Evolutionary conservation across 2,888 invertebrate species (phyloP).

Genomic region (Drosophila birchii): DNA sequence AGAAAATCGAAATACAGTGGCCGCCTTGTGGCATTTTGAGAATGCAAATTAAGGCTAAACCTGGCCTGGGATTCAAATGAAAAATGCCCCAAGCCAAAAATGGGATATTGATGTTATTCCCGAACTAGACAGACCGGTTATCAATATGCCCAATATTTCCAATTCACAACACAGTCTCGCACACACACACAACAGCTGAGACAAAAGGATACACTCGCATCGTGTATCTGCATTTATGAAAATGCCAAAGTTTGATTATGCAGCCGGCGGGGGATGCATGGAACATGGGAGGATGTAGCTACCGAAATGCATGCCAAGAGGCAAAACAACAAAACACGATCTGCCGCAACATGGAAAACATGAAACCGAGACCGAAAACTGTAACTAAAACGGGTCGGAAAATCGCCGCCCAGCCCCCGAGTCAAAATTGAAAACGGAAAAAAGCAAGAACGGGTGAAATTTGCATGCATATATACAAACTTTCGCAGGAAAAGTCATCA

Average conservation of each 20-base stretch:
- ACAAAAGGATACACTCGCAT: slow-evolving; percentile 38
- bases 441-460: slow-evolving; percentile 55
- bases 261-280: slow-evolving; percentile 33
- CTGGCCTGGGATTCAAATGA: slow-evolving; percentile 41
- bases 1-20: slow-evolving; percentile 7
- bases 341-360: slow-evolving; percentile 76
- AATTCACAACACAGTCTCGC: slow-evolving; percentile 14
- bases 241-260: slow-evolving; percentile 70
- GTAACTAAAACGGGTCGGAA: slow-evolving; percentile 71
- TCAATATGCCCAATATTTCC: slow-evolving; percentile 47
- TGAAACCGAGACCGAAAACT: slow-evolving; percentile 77
- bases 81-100: slow-evolving; percentile 45
- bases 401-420: slow-evolving; percentile 24
- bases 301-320: slow-evolving; percentile 71
- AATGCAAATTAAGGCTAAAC: slow-evolving; percentile 63
- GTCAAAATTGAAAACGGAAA: slow-evolving; percentile 73
- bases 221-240: slow-evolving; percentile 68
- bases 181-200: slow-evolving; percentile 24
- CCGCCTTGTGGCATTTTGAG: slow-evolving; percentile 51
- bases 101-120: slow-evolving; percentile 34
- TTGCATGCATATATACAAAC: slow-evolving; percentile 80
- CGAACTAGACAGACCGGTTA: slow-evolving; percentile 16
- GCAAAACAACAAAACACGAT: slow-evolving; percentile 37
- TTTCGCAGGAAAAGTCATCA: slow-evolving; percentile 65
- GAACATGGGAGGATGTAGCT: slow-evolving; percentile 37